Evolutionary conservation across 2,113 vertebrate species (phyloP).

Genomic region (Melanotaenia duboulayi): DNA sequence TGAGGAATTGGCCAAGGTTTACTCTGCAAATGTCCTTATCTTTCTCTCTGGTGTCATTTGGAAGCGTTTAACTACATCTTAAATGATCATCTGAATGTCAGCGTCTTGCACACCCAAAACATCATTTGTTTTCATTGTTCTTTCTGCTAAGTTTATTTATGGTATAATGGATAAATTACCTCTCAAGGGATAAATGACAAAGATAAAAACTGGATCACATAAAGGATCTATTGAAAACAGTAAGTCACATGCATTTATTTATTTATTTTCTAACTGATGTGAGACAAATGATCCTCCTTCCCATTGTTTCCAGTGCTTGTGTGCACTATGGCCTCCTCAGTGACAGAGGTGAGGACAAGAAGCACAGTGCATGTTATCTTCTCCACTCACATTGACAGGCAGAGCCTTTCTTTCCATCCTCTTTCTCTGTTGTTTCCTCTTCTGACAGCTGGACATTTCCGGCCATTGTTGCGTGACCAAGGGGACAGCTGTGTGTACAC

Average conservation of each 20-base stretch:
- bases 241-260: slow-evolving; percentile 1
- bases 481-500: slow-evolving; percentile 17
- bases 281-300: slow-evolving; percentile 16
- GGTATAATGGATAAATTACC: background rate
- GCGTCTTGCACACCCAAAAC: background rate
- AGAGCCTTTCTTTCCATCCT: slow-evolving; percentile 71
- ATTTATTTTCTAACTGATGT: background rate
- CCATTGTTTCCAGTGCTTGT: slow-evolving; percentile 31
- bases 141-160: slow-evolving; percentile 16
- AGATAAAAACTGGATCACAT: slow-evolving; percentile 5
- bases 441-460: slow-evolving; percentile 80
- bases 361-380: slow-evolving; percentile 75
- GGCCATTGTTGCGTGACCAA: slow-evolving; percentile 72
- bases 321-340: slow-evolving; percentile 43
- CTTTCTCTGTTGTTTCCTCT: slow-evolving; percentile 55
- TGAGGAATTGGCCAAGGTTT: slow-evolving; percentile 41
- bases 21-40: slow-evolving; percentile 25
- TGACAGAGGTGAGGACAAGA: slow-evolving; percentile 66
- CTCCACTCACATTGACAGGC: slow-evolving; percentile 72
- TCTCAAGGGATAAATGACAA: slow-evolving; percentile 13
- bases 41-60: slow-evolving; percentile 1
- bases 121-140: background rate
- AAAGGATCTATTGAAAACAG: slow-evolving; percentile 11
- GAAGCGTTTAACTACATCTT: slow-evolving; percentile 6
- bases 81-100: background rate